phyloP scores from a whole-genome alignment of 1,140 invertebrate species.

The Leptinotarsa texana region DNA sequence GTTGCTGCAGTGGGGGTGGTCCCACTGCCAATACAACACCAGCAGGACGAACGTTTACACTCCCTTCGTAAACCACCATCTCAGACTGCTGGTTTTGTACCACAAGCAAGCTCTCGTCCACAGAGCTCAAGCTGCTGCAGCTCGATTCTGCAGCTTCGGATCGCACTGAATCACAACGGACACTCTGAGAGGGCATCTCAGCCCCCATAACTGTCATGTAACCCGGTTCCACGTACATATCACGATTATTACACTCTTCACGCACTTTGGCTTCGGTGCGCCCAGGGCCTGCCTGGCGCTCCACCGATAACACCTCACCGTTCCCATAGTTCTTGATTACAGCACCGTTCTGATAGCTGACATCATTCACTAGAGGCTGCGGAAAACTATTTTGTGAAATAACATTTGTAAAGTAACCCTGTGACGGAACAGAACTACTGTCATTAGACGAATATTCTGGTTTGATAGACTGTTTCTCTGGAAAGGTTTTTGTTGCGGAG shows the following conservation, averaged over 20 bases:
- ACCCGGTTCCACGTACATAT: constrained; percentile 43
- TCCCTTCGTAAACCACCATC: constrained; percentile 54
- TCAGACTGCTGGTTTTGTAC: constrained; percentile 48
- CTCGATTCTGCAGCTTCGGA: constrained; percentile 58
- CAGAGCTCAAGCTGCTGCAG: constrained; percentile 57
- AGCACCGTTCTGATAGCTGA: constrained; percentile 42
- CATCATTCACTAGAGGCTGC: constrained; percentile 42
- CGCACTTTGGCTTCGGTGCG: constrained; percentile 41
- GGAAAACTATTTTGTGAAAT: constrained; percentile 46
- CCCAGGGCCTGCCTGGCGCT: constrained; percentile 43
- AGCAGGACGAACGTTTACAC: constrained; percentile 50
- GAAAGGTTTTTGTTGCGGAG: constrained; percentile 41
- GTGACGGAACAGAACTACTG: constrained; percentile 1
- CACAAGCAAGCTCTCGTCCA: constrained; percentile 50
- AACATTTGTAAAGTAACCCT: constrained; percentile 42
- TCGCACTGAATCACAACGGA: constrained; percentile 56
- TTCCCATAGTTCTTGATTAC: constrained; percentile 45
- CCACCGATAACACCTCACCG: constrained; percentile 39
- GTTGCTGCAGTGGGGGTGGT: constrained; percentile 35
- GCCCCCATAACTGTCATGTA: constrained; percentile 50
- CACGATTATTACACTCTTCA: constrained; percentile 47
- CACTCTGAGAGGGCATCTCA: constrained; percentile 46
- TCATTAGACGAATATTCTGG: constrained; percentile 6
- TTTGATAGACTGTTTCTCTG: constrained; percentile 42
- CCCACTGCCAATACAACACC: constrained; percentile 48